Base-by-base conservation (phyloP, 2,797 vertebrate genomes). In the Dermochelys coriacea region DNA sequence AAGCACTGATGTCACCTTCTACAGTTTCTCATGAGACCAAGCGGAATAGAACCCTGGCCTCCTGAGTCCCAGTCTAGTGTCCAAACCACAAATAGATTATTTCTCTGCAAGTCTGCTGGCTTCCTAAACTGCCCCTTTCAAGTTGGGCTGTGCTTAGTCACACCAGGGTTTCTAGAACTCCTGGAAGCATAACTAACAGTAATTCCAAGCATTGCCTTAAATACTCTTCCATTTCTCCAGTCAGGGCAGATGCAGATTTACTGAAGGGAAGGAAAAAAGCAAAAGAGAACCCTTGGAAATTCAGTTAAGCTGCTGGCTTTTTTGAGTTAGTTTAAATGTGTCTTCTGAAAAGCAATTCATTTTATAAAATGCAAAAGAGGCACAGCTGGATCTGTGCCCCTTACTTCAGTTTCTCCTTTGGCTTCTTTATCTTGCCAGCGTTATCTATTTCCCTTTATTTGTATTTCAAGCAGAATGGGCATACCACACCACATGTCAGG, bases 221-320 rank as follows among this genome's bases (percentile, higher is more conserved):
- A 29, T 2, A 10, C 0, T 1, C n/a, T 64, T 88, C 90, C 80
- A 83, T 85, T 54, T 87, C 14, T 51, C 83, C 78, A 37, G 88
- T 84, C 86, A 25, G 90, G 81, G 21, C 18, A 81, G 11, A 5
- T 12, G 4, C 81, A 47, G 94, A 64, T 89, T 57, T 89, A 12
- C 55, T 81, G 87, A 21, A 50, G 68, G 6, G 47, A 12, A n/a
- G 8, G 37, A 71, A 52, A 90, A 71, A 0, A 0, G 89, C 47
- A 71, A 89, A 85, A 86, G 77, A 93, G 83, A 94, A 81, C 78
- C 87, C 93, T 89, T 84, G 79, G 89, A 83, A 95, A 95, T 90
- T 74, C 96, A 90, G 89, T 96, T 90, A 95, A 93, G 83, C 89
- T 5, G 31, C 87, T 86, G 85, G 80, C 82, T 93, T 80, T 93